Evolutionary conservation across 2,888 invertebrate species (phyloP).

Genomic region (Diarsia mendica): DNA sequence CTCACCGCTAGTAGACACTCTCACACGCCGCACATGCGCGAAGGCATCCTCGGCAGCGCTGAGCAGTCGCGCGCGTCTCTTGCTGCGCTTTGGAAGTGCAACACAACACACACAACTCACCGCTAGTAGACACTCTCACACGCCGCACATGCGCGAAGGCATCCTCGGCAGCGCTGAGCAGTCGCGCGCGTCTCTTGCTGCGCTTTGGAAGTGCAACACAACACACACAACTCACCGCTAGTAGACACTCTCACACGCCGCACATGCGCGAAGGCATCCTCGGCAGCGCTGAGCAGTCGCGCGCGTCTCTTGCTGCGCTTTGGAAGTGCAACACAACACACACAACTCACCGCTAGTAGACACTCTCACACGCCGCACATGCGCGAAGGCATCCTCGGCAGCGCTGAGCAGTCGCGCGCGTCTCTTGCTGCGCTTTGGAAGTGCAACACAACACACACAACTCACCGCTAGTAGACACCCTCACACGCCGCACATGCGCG

Average conservation of each 20-base stretch:
- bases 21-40: conserved; percentile 97
- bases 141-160: conserved; percentile 99
- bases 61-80: conserved; percentile 96
- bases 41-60: conserved; percentile 99
- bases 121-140: conserved; percentile 88
- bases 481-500: conserved; percentile 97
- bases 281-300: conserved; percentile 97
- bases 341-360: conserved; percentile 79
- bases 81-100: too few relatives aligned
- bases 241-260: conserved; percentile 92
- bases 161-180: conserved; percentile 98
- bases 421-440: too few relatives aligned
- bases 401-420: conserved; percentile 97
- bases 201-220: too few relatives aligned
- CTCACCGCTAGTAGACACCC: conserved; percentile 81
- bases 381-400: conserved; percentile 99
- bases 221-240: conserved; percentile 78
- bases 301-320: conserved; percentile 97
- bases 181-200: conserved; percentile 96
- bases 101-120: too few relatives aligned
- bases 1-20: conserved; percentile 81
- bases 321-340: too few relatives aligned
- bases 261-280: conserved; percentile 99
- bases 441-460: too few relatives aligned
- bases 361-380: conserved; percentile 95